Evolutionary conservation across 2,797 vertebrate species (phyloP).

Genomic region (Leptoclinus maculatus): DNA sequence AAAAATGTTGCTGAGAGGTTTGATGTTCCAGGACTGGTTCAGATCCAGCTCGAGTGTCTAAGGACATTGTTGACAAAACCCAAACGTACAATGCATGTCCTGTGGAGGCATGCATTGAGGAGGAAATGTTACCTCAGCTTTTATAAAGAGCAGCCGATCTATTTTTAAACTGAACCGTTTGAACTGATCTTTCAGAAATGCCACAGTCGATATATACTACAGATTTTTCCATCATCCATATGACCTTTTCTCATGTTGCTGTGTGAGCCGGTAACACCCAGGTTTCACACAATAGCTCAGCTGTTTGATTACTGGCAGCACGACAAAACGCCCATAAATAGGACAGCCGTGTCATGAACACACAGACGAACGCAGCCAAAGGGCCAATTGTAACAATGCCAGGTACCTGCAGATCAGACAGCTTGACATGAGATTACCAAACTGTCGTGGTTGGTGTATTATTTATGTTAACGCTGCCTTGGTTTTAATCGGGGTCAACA

Average conservation of each 20-base stretch:
- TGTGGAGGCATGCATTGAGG: conserved; percentile 3
- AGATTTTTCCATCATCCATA: conserved; percentile 35
- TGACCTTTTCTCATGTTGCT: conserved; percentile 39
- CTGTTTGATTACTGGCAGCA: conserved; percentile 26
- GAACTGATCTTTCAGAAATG: conserved; percentile 44
- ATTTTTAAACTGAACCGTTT: conserved; percentile 17
- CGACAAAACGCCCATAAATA: conserved; percentile 52
- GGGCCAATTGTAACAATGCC: conserved; percentile 34
- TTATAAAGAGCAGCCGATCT: neutral
- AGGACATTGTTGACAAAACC: conserved; percentile 21
- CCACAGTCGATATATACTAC: conserved; percentile 9
- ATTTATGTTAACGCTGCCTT: conserved; percentile 10
- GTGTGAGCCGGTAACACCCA: conserved; percentile 24
- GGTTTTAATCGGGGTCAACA: conserved; percentile 45
- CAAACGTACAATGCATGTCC: neutral
- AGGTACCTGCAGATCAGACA: conserved; percentile 44
- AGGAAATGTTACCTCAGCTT: conserved; percentile 6
- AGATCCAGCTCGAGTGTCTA: conserved; percentile 27
- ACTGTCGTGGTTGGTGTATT: conserved; percentile 33
- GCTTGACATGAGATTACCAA: conserved; percentile 61
- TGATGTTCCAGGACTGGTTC: conserved; percentile 17
- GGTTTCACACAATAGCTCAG: conserved; percentile 40
- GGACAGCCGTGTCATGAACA: conserved; percentile 28
- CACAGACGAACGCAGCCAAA: conserved; percentile 23
- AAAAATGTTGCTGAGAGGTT: conserved; percentile 11